These are phyloP conservation scores for Sylvilagus floridanus DNA, from an alignment of 2,797 vertebrate genomes.

Conservation along the genomic window DNA sequence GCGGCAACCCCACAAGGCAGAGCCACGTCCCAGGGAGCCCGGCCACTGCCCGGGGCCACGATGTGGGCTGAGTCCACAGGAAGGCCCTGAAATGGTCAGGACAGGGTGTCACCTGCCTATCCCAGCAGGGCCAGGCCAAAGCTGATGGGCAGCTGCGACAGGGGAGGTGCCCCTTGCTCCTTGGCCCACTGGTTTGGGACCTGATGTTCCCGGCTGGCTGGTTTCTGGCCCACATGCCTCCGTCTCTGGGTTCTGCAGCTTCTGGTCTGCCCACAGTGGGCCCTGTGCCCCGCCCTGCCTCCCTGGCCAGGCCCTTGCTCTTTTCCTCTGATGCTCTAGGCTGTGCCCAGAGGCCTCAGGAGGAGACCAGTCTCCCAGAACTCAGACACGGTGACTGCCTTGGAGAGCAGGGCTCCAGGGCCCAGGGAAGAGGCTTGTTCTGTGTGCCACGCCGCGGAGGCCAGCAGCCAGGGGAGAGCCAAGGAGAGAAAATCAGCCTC, in stretches of 20 bases:
- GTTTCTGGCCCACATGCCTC: background rate
- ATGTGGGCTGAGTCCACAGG: too few relatives aligned
- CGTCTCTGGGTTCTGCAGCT: background rate
- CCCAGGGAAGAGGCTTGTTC: slow-evolving; percentile 83
- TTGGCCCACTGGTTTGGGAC: background rate
- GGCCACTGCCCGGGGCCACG: too few relatives aligned
- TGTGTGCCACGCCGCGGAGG: slow-evolving; percentile 67
- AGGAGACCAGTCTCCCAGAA: rapidly evolving
- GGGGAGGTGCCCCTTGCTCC: background rate
- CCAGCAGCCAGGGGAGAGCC: slow-evolving; percentile 75
- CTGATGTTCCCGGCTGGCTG: background rate
- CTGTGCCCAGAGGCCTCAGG: background rate
- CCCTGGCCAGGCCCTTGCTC: background rate
- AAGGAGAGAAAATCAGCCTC: slow-evolving; percentile 79
- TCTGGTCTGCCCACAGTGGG: background rate
- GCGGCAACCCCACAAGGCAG: too few relatives aligned
- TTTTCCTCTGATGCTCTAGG: background rate
- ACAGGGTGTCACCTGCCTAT: too few relatives aligned
- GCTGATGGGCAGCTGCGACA: background rate
- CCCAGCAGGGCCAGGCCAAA: rapidly evolving
- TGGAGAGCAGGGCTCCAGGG: slow-evolving; percentile 8
- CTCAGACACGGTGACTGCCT: background rate
- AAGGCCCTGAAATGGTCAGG: too few relatives aligned
- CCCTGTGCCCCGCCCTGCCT: rapidly evolving
- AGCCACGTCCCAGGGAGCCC: too few relatives aligned